phyloP scores from a whole-genome alignment of 2,113 vertebrate genomes.

The Bos taurus region DNA sequence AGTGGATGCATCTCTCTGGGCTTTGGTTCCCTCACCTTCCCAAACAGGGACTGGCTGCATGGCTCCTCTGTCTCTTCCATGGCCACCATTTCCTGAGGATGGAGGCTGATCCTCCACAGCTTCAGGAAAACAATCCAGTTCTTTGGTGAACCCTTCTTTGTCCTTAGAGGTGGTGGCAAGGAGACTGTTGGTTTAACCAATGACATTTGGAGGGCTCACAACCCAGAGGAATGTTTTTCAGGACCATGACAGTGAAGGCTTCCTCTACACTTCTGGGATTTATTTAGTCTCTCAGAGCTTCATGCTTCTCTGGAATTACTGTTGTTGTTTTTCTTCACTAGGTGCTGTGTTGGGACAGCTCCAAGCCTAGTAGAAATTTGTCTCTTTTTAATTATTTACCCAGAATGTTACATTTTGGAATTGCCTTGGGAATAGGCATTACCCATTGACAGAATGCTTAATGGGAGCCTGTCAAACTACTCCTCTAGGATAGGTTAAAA shows the following conservation, averaged over 20 bases:
- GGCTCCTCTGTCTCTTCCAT: neutral
- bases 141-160: neutral
- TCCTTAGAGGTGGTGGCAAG: neutral
- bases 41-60: neutral
- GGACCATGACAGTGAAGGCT: neutral
- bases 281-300: constrained; percentile 2
- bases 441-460: neutral
- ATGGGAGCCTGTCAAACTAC: neutral
- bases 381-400: constrained; percentile 37
- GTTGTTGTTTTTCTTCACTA: neutral
- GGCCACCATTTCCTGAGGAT: neutral
- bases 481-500: neutral
- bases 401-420: neutral
- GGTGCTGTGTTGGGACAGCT: neutral
- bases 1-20: neutral
- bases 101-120: neutral
- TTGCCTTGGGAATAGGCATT: neutral
- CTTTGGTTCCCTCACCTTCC: neutral
- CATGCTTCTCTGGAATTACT: neutral
- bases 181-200: neutral
- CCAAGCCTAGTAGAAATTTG: neutral
- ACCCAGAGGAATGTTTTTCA: neutral
- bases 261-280: neutral
- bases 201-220: neutral
- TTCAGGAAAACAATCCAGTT: neutral